These are phyloP conservation scores for Hiodon tergisus DNA, from an alignment of 2,113 vertebrate species.

Conservation along the genomic window DNA sequence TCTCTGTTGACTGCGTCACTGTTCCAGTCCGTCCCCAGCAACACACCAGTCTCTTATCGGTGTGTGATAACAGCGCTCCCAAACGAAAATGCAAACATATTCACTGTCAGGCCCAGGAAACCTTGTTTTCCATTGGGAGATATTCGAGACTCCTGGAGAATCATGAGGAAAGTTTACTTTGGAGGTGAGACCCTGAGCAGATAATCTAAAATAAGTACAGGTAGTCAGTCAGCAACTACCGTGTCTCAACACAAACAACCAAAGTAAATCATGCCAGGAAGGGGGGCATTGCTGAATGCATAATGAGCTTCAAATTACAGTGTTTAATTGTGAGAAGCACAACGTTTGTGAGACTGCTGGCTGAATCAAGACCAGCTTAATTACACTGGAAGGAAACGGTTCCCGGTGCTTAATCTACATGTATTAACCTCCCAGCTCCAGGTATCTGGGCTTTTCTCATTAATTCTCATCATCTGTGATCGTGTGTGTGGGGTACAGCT, in stretches of 20 bases:
- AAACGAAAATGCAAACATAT: too few species aligned
- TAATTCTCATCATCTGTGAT: slow-evolving; percentile 14
- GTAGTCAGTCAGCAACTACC: background rate
- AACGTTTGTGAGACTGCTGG: background rate
- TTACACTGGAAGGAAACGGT: background rate
- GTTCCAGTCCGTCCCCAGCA: too few species aligned
- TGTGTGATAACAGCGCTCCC: too few species aligned
- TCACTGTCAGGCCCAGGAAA: too few species aligned
- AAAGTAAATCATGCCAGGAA: background rate
- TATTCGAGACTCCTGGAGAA: too few species aligned
- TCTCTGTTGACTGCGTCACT: too few species aligned
- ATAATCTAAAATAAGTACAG: background rate
- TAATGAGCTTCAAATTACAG: background rate
- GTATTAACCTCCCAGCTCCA: slow-evolving; percentile 12
- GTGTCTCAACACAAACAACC: background rate
- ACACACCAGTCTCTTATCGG: too few species aligned
- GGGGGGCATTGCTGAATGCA: background rate
- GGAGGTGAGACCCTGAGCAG: background rate
- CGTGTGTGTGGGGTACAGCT: background rate
- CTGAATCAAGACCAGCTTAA: slow-evolving; percentile 7
- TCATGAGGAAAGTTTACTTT: too few species aligned
- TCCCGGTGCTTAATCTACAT: slow-evolving; percentile 18
- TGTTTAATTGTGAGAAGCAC: slow-evolving; percentile 9
- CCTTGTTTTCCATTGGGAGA: too few species aligned
- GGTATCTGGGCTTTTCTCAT: slow-evolving; percentile 13